Percentiles rank a stretch among this genome's conserved stretches.
Evolutionary conservation across 2,797 vertebrate species (phyloP).

Genomic region (Pseudomugil tenellus): DNA sequence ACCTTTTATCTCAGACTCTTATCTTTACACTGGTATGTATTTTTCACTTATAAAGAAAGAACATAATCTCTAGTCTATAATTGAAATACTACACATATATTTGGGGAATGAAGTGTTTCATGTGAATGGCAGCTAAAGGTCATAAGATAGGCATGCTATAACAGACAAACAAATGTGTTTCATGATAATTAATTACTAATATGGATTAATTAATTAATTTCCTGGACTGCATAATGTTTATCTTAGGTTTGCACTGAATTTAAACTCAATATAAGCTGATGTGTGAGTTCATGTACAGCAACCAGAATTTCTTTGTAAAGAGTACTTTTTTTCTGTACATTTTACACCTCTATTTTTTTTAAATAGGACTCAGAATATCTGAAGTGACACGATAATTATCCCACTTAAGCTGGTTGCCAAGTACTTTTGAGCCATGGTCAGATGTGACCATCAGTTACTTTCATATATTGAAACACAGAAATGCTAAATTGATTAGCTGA

Average conservation of each 20-base stretch:
- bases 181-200: not conserved
- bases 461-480: not conserved
- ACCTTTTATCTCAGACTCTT: not conserved
- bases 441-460: conserved; percentile 12
- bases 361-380: not conserved
- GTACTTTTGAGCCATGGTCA: conserved; percentile 7
- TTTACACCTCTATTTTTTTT: not conserved
- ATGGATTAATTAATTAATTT: not conserved
- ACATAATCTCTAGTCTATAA: not conserved
- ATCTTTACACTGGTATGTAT: not conserved
- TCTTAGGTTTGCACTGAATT: not conserved
- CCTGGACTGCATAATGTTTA: not conserved
- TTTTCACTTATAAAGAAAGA: not conserved
- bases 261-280: too few relatives aligned
- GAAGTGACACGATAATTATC: conserved; percentile 11
- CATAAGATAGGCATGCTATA: not conserved
- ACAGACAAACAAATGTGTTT: not conserved
- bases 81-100: not conserved
- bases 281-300: too few relatives aligned
- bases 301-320: too few relatives aligned
- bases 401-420: not conserved
- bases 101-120: not conserved
- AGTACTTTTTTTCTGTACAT: too few relatives aligned
- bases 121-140: not conserved
- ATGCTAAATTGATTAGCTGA: not conserved